Evolutionary conservation across 2,888 invertebrate genomes (phyloP).

Genomic region (Limenitis camilla): DNA sequence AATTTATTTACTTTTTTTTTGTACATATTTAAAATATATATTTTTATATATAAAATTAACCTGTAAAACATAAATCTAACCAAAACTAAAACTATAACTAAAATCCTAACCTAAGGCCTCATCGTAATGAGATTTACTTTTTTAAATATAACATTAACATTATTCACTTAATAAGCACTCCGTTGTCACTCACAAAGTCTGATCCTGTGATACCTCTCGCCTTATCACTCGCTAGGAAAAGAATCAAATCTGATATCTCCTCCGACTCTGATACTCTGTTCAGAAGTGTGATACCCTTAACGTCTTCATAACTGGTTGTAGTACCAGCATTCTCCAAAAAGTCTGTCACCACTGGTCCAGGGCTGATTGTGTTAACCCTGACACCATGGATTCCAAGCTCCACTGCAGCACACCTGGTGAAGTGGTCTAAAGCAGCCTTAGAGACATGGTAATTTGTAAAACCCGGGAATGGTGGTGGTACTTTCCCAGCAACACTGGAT

Average conservation of each 20-base stretch:
- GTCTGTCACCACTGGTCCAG: slow-evolving; percentile 23
- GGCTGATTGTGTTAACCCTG: background rate
- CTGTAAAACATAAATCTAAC: no score
- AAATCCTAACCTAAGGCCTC: no score
- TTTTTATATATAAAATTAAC: no score
- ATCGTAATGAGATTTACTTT: no score
- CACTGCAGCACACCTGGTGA: slow-evolving; percentile 11
- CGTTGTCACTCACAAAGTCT: slow-evolving; percentile 27
- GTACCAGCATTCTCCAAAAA: slow-evolving; percentile 24
- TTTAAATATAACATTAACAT: no score
- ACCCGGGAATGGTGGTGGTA: slow-evolving; percentile 7
- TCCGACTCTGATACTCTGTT: slow-evolving; percentile 27
- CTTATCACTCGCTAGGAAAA: slow-evolving; percentile 32
- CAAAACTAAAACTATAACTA: no score
- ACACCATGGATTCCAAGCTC: slow-evolving; percentile 20
- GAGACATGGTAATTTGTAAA: slow-evolving; percentile 28
- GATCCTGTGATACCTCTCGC: slow-evolving; percentile 34
- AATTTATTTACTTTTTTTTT: no score
- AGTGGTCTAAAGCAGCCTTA: slow-evolving; percentile 16
- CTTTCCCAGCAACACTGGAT: slow-evolving; percentile 20
- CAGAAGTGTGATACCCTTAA: slow-evolving; percentile 19
- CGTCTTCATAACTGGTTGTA: slow-evolving; percentile 22
- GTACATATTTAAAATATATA: no score
- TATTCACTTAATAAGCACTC: slow-evolving; percentile 23
- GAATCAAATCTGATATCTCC: slow-evolving; percentile 32